phyloP scores from a whole-genome alignment of 2,888 invertebrate species.

The Epirrhoe tristata region DNA sequence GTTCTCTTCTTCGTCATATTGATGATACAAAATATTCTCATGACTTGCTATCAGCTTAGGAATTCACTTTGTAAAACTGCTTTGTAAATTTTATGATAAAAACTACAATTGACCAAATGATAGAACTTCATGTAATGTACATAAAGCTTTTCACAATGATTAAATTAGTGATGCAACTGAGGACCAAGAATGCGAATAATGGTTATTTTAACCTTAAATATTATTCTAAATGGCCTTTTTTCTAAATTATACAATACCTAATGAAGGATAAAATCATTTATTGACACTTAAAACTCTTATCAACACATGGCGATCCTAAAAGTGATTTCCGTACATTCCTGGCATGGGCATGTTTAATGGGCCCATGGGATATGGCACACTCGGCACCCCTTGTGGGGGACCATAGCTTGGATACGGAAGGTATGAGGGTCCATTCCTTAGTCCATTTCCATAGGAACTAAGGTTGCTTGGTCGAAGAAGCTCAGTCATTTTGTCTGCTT shows the following conservation, averaged over 20 bases:
- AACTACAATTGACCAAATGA: conserved; percentile 20
- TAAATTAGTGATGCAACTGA: not conserved
- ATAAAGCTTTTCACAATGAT: not conserved
- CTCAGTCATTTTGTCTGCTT: conserved; percentile 96
- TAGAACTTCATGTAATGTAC: not conserved
- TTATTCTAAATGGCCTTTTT: conserved; percentile 13
- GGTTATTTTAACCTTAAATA: not conserved
- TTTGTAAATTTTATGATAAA: conserved; percentile 2
- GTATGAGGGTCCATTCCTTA: conserved; percentile 63
- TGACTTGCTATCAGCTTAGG: not conserved
- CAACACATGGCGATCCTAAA: conserved; percentile 54
- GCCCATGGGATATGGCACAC: conserved; percentile 90
- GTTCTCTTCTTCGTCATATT: no score
- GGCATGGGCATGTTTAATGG: conserved; percentile 93
- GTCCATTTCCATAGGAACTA: conserved; percentile 71
- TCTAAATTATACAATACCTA: conserved; percentile 9
- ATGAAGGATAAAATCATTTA: conserved; percentile 9
- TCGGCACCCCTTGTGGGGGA: conserved; percentile 83
- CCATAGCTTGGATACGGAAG: conserved; percentile 76
- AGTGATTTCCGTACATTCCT: conserved; percentile 80
- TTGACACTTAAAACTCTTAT: conserved; percentile 30
- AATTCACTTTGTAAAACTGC: not conserved
- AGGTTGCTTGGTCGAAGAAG: conserved; percentile 81
- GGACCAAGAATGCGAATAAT: no score
- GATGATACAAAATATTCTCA: not conserved